Evolutionary conservation across 2,113 vertebrate species (phyloP).

Genomic region (Paradoxurus hermaphroditus): DNA sequence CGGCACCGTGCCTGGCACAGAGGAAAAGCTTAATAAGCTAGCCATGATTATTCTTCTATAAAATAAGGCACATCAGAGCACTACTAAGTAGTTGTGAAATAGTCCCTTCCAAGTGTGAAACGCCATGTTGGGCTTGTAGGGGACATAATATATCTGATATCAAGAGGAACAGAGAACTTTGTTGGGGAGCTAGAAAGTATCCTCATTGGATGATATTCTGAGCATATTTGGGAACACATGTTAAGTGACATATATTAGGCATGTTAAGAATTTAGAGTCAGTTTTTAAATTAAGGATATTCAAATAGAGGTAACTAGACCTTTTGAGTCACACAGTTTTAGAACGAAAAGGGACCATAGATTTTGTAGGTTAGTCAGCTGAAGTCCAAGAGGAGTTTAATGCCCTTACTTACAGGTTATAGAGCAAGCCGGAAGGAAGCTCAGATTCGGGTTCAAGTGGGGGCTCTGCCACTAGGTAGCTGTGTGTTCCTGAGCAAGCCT

Average conservation of each 20-base stretch:
- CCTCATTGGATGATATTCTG: not conserved
- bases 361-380: not conserved
- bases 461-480: not conserved
- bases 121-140: not conserved
- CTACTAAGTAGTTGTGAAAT: not conserved
- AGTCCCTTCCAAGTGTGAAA: not conserved
- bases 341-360: not conserved
- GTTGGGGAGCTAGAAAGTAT: not conserved
- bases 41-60: not conserved
- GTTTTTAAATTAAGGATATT: not conserved
- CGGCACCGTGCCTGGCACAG: not conserved
- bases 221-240: not conserved
- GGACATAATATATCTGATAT: not conserved
- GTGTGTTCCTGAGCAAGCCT: not conserved
- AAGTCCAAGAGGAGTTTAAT: not conserved
- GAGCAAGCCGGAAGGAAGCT: not conserved
- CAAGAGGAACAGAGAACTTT: not conserved
- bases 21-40: not conserved
- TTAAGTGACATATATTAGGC: not conserved
- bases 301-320: not conserved
- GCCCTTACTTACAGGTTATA: not conserved
- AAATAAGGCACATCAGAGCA: not conserved
- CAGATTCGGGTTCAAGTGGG: not conserved
- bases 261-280: not conserved
- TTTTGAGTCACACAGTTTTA: slow-evolving; percentile 6